These are phyloP conservation scores for Protophormia terraenovae DNA, from an alignment of 2,888 invertebrate genomes.

Conservation along the genomic window DNA sequence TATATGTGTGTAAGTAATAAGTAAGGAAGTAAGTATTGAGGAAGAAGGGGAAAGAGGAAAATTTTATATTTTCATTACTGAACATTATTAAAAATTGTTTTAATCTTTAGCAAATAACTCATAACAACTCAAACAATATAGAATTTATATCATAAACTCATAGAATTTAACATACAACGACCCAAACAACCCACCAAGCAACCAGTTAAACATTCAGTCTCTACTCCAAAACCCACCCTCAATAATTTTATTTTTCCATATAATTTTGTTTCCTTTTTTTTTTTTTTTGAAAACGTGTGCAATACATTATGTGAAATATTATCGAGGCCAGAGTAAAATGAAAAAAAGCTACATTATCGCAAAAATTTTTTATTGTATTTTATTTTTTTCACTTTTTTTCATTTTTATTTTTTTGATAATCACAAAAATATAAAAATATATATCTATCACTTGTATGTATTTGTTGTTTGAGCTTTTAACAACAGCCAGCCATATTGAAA, in stretches of 20 bases:
- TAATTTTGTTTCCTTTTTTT: slow-evolving; percentile 17
- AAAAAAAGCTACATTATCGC: slow-evolving; percentile 57
- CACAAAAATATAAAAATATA: slow-evolving; percentile 8
- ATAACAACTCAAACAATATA: slow-evolving; percentile 46
- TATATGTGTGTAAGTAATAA: neutral
- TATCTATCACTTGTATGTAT: slow-evolving; percentile 28
- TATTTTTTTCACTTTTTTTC: slow-evolving; percentile 17
- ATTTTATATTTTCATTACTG: slow-evolving; percentile 66
- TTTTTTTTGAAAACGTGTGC: slow-evolving; percentile 61
- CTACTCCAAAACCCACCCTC: slow-evolving; percentile 54
- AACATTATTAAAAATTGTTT: slow-evolving; percentile 69
- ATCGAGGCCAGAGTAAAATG: slow-evolving; percentile 57
- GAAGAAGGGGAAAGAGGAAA: neutral
- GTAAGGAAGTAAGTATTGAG: neutral
- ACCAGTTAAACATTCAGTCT: slow-evolving; percentile 45
- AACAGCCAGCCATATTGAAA: slow-evolving; percentile 44
- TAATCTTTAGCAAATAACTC: slow-evolving; percentile 68
- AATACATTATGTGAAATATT: slow-evolving; percentile 64
- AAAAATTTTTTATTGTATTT: slow-evolving; percentile 55
- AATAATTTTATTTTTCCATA: slow-evolving; percentile 30
- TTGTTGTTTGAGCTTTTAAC: slow-evolving; percentile 20
- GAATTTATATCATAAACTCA: slow-evolving; percentile 45
- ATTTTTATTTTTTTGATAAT: slow-evolving; percentile 46
- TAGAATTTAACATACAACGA: slow-evolving; percentile 21
- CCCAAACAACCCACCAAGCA: slow-evolving; percentile 46